These are phyloP conservation scores for Drosophila trichaetosa DNA, from an alignment of 2,888 invertebrate genomes.

Conservation along the genomic window DNA sequence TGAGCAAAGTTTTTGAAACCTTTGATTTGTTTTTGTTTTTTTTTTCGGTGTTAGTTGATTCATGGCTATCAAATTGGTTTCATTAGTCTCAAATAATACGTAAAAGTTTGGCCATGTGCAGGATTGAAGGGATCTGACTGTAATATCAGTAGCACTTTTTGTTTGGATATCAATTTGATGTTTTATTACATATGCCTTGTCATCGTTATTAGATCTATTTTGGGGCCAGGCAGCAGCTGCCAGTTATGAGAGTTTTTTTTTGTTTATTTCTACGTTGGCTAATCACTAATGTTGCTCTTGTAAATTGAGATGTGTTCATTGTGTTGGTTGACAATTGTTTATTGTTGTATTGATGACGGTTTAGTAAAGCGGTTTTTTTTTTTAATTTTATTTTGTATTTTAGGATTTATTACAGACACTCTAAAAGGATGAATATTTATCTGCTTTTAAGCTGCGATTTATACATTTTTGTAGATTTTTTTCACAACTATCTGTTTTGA, in stretches of 20 bases:
- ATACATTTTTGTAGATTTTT: not conserved
- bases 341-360: not conserved
- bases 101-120: slow-evolving; percentile 34
- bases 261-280: too few relatives aligned
- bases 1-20: slow-evolving; percentile 65
- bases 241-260: not conserved
- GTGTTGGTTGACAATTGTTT: not conserved
- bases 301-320: not conserved
- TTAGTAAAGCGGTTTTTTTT: not conserved
- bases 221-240: slow-evolving; percentile 32
- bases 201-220: slow-evolving; percentile 26
- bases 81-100: slow-evolving; percentile 66
- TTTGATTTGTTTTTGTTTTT: slow-evolving; percentile 32
- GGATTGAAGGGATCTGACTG: slow-evolving; percentile 49
- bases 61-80: slow-evolving; percentile 62
- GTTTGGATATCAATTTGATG: slow-evolving; percentile 55
- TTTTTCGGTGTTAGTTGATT: slow-evolving; percentile 1
- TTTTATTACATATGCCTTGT: slow-evolving; percentile 31
- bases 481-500: not conserved
- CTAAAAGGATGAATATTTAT: not conserved
- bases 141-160: slow-evolving; percentile 37
- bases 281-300: not conserved
- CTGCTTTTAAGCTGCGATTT: not conserved
- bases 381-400: too few relatives aligned
- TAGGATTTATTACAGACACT: not conserved